Evolutionary conservation across 2,888 invertebrate genomes (phyloP).

Genomic region (Acronicta leporina): DNA sequence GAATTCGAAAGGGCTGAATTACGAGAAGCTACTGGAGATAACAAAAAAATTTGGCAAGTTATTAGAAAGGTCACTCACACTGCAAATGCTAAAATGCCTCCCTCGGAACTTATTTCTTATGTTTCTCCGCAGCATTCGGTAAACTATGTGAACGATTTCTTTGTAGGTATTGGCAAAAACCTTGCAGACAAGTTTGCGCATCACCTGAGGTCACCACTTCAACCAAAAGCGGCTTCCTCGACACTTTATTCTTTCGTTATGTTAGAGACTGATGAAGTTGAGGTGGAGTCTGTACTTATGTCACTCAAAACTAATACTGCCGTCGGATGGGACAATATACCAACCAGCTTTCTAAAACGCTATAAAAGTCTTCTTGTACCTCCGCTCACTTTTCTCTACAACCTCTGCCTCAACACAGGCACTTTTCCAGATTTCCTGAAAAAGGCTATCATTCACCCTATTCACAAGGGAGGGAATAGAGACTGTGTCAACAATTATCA

Average conservation of each 20-base stretch:
- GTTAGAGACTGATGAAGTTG: not conserved
- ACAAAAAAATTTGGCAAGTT: too few species aligned
- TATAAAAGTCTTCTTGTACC: not conserved
- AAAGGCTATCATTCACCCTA: constrained; percentile 1
- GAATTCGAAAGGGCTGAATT: too few species aligned
- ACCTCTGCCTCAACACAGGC: constrained; percentile 1
- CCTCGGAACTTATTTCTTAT: too few species aligned
- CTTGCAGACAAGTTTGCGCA: too few species aligned
- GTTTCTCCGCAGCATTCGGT: too few species aligned
- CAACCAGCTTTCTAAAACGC: not conserved
- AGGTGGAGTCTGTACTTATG: constrained; percentile 1
- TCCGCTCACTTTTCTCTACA: constrained; percentile 2
- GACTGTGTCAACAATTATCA: not conserved
- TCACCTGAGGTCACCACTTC: too few species aligned
- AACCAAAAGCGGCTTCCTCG: not conserved
- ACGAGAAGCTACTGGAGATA: too few species aligned
- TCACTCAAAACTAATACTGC: not conserved
- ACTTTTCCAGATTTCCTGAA: not conserved
- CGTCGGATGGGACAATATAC: constrained; percentile 1
- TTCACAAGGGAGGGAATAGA: not conserved
- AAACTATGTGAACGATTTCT: too few species aligned
- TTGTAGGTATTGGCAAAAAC: too few species aligned
- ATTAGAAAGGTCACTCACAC: too few species aligned
- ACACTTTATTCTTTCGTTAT: constrained; percentile 1
- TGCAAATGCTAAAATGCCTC: too few species aligned